Conservation (phyloP, 2,113 vertebrate genomes). For the Microtus richardsoni region DNA sequence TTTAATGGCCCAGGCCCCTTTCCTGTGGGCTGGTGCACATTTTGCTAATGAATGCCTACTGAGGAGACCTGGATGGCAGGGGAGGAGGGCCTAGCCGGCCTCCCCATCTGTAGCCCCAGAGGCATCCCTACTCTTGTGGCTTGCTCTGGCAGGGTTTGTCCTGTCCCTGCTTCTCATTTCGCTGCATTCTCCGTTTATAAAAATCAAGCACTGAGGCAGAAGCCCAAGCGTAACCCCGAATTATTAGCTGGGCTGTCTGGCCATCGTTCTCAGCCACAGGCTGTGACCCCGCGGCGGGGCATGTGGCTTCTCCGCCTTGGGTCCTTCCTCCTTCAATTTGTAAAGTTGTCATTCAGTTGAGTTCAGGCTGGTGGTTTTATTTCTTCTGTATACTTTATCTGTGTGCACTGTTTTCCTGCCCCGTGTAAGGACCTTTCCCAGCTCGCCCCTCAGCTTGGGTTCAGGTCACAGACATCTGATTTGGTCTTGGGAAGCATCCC, state of each 20-base stretch:
- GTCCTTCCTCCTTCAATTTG: constrained; percentile 63
- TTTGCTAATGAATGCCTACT: constrained; percentile 60
- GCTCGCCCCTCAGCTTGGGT: neutral
- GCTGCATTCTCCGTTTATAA: constrained; percentile 41
- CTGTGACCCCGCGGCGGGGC: constrained; percentile 33
- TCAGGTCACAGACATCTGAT: constrained; percentile 20
- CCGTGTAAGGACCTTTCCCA: neutral
- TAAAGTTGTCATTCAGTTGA: constrained; percentile 55
- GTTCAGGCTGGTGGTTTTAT: constrained; percentile 5
- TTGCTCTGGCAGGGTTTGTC: neutral
- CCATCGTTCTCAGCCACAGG: constrained; percentile 47
- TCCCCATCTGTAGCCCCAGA: neutral
- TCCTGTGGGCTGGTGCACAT: constrained; percentile 60
- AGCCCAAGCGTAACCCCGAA: neutral
- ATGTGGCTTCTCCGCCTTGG: neutral
- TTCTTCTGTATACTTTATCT: neutral
- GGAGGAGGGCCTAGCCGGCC: neutral
- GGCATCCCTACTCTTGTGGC: fast-evolving
- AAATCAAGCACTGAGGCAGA: constrained; percentile 47
- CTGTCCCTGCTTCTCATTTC: fast-evolving
- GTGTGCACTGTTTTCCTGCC: constrained; percentile 39
- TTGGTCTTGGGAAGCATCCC: neutral
- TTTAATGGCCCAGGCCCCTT: constrained; percentile 62
- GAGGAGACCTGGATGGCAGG: constrained; percentile 35
- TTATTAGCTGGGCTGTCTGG: constrained; percentile 34